Evolutionary conservation across 2,113 vertebrate genomes (phyloP).

Genomic region (Nesoenas mayeri): DNA sequence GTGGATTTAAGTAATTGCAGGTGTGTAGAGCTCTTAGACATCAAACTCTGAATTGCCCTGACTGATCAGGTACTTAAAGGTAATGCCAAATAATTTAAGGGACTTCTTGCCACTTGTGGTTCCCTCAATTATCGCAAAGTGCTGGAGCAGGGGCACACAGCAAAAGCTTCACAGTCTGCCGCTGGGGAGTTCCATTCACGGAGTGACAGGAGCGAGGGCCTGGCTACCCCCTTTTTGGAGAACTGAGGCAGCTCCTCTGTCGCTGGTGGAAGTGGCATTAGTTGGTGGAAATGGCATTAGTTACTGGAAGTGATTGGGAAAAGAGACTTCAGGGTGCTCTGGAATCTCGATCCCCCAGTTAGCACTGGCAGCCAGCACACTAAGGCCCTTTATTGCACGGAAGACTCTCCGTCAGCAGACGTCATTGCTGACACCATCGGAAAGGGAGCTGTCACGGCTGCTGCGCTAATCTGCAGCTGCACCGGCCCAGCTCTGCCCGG

Average conservation of each 20-base stretch:
- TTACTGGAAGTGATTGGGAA: neutral
- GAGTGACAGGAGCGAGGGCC: neutral
- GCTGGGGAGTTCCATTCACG: rapidly evolving
- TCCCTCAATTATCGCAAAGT: neutral
- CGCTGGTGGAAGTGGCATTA: rapidly evolving
- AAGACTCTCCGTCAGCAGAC: rapidly evolving
- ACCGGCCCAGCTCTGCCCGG: neutral
- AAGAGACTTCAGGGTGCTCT: neutral
- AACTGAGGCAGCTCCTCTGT: neutral
- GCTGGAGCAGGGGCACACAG: neutral
- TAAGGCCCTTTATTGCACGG: rapidly evolving
- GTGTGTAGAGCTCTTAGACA: slow-evolving; percentile 6
- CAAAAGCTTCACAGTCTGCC: neutral
- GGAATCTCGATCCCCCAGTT: rapidly evolving
- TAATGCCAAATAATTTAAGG: neutral
- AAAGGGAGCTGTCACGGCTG: neutral
- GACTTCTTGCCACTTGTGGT: neutral
- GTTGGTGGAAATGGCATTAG: rapidly evolving
- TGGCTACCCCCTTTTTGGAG: neutral
- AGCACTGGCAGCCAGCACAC: neutral
- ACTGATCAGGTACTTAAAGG: neutral
- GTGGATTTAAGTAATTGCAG: slow-evolving; percentile 51
- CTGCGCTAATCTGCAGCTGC: neutral
- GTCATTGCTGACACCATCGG: rapidly evolving
- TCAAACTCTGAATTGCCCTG: slow-evolving; percentile 13